A percentile compares a stretch with the other conserved stretches of the same genome.
Evolutionary conservation across 2,888 invertebrate genomes (phyloP).

Genomic region (Drosophila ustulata): DNA sequence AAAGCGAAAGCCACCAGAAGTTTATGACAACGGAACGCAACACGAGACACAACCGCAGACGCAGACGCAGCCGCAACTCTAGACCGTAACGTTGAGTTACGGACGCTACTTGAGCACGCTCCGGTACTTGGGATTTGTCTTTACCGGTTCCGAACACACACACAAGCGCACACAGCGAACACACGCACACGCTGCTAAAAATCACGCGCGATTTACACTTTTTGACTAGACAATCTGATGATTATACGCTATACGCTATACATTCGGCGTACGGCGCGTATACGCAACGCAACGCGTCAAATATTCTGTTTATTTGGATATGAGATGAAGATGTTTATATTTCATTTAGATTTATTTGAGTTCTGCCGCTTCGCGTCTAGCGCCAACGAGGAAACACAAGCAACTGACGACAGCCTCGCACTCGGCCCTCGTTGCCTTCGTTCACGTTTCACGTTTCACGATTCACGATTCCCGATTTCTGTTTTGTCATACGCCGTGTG

Average conservation of each 20-base stretch:
- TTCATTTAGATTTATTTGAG: slow-evolving; percentile 20
- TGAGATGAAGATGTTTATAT: slow-evolving; percentile 25
- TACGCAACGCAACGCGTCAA: slow-evolving; percentile 12
- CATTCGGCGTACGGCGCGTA: slow-evolving; percentile 13
- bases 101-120: slow-evolving; percentile 67
- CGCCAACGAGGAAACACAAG: slow-evolving; percentile 72
- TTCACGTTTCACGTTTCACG: slow-evolving; percentile 1
- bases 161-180: slow-evolving; percentile 10
- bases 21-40: slow-evolving; percentile 37
- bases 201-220: slow-evolving; percentile 22
- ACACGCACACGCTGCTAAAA: slow-evolving; percentile 13
- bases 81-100: slow-evolving; percentile 33
- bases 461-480: slow-evolving; percentile 24
- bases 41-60: slow-evolving; percentile 14
- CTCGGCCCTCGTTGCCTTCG: slow-evolving; percentile 32
- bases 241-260: neutral
- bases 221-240: slow-evolving; percentile 8
- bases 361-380: slow-evolving; percentile 64
- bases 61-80: slow-evolving; percentile 34
- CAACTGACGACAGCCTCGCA: slow-evolving; percentile 66
- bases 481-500: slow-evolving; percentile 55
- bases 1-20: slow-evolving; percentile 53
- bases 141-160: slow-evolving; percentile 33
- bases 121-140: slow-evolving; percentile 51
- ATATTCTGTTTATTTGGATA: slow-evolving; percentile 36